Percentiles rank a stretch among this genome's conserved stretches.
Conservation (phyloP, 2,888 invertebrate species). For the Amblyjoppa fuscipennis region DNA sequence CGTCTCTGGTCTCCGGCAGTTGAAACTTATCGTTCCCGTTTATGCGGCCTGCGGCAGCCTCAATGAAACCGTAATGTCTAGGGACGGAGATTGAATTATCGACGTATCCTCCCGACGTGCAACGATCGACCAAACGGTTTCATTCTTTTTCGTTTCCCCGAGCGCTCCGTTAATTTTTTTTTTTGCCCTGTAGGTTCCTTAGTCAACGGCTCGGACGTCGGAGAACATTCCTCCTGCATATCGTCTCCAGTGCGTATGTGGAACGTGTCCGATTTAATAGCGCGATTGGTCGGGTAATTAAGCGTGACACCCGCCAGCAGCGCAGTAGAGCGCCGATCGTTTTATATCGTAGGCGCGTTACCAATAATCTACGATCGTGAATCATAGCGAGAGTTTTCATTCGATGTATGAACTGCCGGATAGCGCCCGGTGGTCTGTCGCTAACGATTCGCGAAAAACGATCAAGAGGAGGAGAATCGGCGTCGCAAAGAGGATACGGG, state of each 20-base stretch:
- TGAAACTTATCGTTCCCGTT: constrained; percentile 28
- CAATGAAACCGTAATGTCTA: constrained; percentile 41
- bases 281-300: constrained; percentile 58
- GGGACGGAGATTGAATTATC: constrained; percentile 49
- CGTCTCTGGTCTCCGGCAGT: constrained; percentile 6
- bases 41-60: constrained; percentile 23
- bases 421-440: constrained; percentile 30
- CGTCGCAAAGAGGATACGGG: constrained; percentile 4
- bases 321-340: constrained; percentile 12
- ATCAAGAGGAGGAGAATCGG: constrained; percentile 35
- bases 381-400: constrained; percentile 48
- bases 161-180: background rate
- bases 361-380: constrained; percentile 58
- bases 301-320: constrained; percentile 52
- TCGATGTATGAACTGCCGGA: background rate
- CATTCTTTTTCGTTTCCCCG: background rate
- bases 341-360: background rate
- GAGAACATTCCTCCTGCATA: background rate
- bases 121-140: constrained; percentile 11
- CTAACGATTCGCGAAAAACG: constrained; percentile 41
- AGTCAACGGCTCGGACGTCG: background rate
- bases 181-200: background rate
- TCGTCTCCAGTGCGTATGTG: constrained; percentile 22
- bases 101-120: constrained; percentile 15
- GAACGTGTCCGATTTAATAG: constrained; percentile 15